phyloP scores from a whole-genome alignment of 2,888 invertebrate genomes.

The Melanostoma scalare region DNA sequence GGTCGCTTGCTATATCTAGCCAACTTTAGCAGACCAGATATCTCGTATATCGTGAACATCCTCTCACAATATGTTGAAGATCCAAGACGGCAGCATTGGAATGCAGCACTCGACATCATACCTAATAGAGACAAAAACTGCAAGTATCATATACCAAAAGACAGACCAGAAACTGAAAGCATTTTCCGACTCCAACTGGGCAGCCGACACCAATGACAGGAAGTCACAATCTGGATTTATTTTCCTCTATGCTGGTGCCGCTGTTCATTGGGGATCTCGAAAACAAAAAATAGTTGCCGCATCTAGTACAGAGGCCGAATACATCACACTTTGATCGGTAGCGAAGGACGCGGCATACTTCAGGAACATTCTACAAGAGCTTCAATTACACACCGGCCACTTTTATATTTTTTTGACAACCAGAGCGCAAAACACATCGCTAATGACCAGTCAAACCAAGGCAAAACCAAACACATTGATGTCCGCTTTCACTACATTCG shows the following conservation, averaged over 20 bases:
- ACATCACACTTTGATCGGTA: background rate
- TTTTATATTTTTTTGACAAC: background rate
- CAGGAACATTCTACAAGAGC: background rate
- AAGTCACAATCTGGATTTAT: too few relatives aligned
- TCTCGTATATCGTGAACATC: slow-evolving; percentile 30
- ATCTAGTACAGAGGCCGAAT: too few relatives aligned
- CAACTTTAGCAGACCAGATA: slow-evolving; percentile 52
- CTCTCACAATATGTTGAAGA: slow-evolving; percentile 13
- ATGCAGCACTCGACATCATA: background rate
- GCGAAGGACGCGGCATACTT: background rate
- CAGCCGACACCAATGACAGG: slow-evolving; percentile 12
- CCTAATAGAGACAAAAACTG: slow-evolving; percentile 12
- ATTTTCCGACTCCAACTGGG: slow-evolving; percentile 33
- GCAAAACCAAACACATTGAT: background rate
- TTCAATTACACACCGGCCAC: background rate
- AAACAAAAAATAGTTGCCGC: too few relatives aligned
- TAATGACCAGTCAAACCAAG: background rate
- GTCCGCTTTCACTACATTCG: slow-evolving; percentile 17
- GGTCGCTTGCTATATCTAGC: slow-evolving; percentile 33
- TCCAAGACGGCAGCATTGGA: background rate
- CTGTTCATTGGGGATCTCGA: too few relatives aligned
- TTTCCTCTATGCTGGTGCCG: too few relatives aligned
- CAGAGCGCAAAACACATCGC: slow-evolving; percentile 2
- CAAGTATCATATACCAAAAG: slow-evolving; percentile 15
- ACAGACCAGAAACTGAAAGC: slow-evolving; percentile 11